Evolutionary conservation across 92 coral and sea anemone species (phyloP), one percentile per base, ranked within the genome.

Genomic region (Palythoa grandis): DNA sequence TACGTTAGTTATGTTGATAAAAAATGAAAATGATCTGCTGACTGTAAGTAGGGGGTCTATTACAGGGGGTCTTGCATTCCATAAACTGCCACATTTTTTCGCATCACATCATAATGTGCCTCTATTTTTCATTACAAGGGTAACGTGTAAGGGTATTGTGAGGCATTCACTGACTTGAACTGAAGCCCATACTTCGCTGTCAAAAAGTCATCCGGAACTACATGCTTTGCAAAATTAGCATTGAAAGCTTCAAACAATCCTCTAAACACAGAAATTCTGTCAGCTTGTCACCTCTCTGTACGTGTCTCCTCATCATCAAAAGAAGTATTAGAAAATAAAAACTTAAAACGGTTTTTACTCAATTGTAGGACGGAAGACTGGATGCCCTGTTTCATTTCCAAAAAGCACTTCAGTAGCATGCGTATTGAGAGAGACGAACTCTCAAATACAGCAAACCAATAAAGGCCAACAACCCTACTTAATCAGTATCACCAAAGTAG

Each of bases 251-350:
- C 68, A 16, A 54, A 54, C 2, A 70, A 38, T 16, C 5, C 5
- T 9, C 74, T 38, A 23, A 61, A 61, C 23, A 23, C 68, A 16
- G 68, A 23, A 61, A 19, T 16, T 61, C 8, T n/a, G 24, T 61
- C 68, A 61, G 24, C 68, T 61, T 61, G 68, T 23, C 68, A 72
- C 15, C 77, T 72, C 5, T 66, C 60, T 47, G 60, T 19, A 67
- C 47, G 61, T 13, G 63, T 66, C 23, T 58, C 66, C 14, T 58
- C 66, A 29, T 82, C 86, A 82, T 82, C 86, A 52, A 82, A 82
- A 0, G 38, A 3, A 53, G 65, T 39, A 53, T 80, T 60, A 15
- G 85, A 38, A 11, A 25, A 5, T 48, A 57, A 43, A 39, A 80
- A 80, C 70, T 37, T 56, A 17, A 56, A 56, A 10, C 61, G n/a